Base-by-base conservation (phyloP, 2,797 vertebrate genomes). In the Lacerta agilis region DNA sequence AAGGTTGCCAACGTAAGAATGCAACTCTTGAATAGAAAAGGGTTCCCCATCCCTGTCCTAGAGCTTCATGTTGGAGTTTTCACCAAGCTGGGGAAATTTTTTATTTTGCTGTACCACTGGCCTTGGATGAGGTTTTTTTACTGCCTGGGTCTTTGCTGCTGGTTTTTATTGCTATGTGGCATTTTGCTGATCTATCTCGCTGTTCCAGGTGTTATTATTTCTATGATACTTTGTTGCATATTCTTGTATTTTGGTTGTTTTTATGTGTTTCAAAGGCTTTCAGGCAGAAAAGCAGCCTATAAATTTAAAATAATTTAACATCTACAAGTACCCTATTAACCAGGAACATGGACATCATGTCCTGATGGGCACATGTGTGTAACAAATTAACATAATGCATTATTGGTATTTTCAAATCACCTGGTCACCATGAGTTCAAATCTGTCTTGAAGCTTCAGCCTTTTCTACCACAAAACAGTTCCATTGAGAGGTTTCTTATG, bases 401-500 rank as follows among this genome's bases (percentile, higher is more conserved):
- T 80, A 41, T 69, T 77, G 33, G 1, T 61, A 45, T 18, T 64
- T 25, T 76, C 33, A 78, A 25, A 36, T 41, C n/a, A 80, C 41
- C 20, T 7, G 43, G 27, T 27, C 83, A 85, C 2, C 33, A 45
- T 80, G 23, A 80, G 5, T 64, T 9, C 18, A 71, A 80, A 83
- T 36, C 0, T 43, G 3, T 20, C 79, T 33, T 5, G 15, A 3
- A 0, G 77, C 85, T 36, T 58, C 86, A 0, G 8, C 49, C 41
- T 71, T 6, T 79, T 86, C 1, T 82, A 45, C 5, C 23, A 55
- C 82, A 23, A 2, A 29, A 25, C 0, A 0, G 15, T 8, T 61
- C 78, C 55, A 2, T 87, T 15, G 27, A 69, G 61, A 72, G 7
- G 25, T 83, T 81, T 85, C 69, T 76, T 61, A 86, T 43, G 84